Evolutionary conservation across 2,113 vertebrate genomes (phyloP).

Genomic region (Tupaia tana): DNA sequence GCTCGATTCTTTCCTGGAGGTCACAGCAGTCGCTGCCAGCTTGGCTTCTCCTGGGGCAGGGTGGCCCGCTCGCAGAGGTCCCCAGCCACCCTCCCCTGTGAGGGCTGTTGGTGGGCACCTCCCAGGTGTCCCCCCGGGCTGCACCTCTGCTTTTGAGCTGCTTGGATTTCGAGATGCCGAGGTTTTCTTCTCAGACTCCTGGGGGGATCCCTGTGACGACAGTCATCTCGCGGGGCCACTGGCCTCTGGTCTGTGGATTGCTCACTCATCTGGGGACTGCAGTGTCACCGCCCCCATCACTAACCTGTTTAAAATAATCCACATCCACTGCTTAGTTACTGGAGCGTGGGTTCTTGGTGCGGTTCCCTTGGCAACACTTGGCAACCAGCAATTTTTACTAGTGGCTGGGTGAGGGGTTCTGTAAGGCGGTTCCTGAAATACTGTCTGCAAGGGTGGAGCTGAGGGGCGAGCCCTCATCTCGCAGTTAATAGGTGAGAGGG

Average conservation of each 20-base stretch:
- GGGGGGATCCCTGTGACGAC: neutral
- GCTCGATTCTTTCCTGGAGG: neutral
- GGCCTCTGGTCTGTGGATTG: neutral
- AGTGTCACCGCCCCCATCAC: neutral
- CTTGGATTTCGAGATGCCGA: neutral
- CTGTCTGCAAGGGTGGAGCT: neutral
- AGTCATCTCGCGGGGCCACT: neutral
- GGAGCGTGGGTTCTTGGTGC: neutral
- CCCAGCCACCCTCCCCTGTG: neutral
- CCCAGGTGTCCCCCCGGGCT: neutral
- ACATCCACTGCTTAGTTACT: neutral
- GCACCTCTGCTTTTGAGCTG: neutral
- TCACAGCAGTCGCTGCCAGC: neutral
- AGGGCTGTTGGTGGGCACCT: too few relatives aligned
- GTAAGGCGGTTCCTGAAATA: neutral
- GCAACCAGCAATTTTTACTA: neutral
- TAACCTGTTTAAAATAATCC: neutral
- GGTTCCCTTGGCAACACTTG: neutral
- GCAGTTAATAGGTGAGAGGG: too few relatives aligned
- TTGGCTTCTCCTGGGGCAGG: neutral
- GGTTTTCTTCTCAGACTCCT: neutral
- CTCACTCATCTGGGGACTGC: rapidly evolving
- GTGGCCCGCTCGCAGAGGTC: neutral
- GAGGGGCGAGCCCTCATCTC: neutral
- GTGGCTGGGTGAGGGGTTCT: neutral